Evolutionary conservation across 2,113 vertebrate genomes (phyloP).

Genomic region (Sporophila hypoxantha): DNA sequence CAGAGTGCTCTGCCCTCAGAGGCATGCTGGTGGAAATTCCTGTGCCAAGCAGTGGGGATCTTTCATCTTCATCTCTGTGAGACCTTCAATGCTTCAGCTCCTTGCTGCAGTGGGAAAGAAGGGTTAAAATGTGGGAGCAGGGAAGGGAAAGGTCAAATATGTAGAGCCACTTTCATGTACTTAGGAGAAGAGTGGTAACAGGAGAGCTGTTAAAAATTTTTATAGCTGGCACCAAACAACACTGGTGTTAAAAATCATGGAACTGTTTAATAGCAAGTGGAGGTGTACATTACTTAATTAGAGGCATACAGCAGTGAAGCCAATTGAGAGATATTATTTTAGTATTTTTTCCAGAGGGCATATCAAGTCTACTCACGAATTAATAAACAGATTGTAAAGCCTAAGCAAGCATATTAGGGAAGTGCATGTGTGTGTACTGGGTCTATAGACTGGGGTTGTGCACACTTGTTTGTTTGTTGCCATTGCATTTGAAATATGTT

Average conservation of each 20-base stretch:
- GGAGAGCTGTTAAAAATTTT: constrained; percentile 51
- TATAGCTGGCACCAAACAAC: constrained; percentile 55
- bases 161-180: constrained; percentile 45
- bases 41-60: background rate
- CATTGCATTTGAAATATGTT: constrained; percentile 21
- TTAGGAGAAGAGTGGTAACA: constrained; percentile 53
- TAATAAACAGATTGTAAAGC: constrained; percentile 62
- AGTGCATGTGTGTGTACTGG: background rate
- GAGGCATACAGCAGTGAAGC: constrained; percentile 35
- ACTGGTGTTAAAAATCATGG: constrained; percentile 45
- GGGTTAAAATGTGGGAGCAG: constrained; percentile 25
- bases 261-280: constrained; percentile 45
- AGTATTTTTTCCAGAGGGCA: constrained; percentile 57
- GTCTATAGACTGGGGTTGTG: background rate
- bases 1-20: background rate
- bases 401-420: constrained; percentile 50
- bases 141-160: constrained; percentile 36
- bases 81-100: background rate
- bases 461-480: constrained; percentile 45
- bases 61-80: background rate
- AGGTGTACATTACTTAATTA: constrained; percentile 58
- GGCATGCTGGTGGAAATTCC: background rate
- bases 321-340: constrained; percentile 50
- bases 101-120: background rate
- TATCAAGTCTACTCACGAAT: constrained; percentile 54